Conservation (phyloP, 2,888 invertebrate genomes). For the Augiades crinisus region DNA sequence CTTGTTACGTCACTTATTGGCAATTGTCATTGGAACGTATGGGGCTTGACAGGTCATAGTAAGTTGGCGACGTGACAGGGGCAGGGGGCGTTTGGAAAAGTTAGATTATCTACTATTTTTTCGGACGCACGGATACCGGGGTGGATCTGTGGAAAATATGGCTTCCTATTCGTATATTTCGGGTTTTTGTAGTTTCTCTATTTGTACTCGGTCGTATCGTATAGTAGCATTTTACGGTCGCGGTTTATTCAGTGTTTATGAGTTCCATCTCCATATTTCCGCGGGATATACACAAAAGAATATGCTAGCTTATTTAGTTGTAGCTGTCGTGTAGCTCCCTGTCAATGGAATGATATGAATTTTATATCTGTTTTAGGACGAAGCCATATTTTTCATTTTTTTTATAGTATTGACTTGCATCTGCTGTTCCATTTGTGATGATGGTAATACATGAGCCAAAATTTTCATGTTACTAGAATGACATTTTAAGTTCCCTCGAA, state of each 20-base stretch:
- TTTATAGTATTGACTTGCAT: background rate
- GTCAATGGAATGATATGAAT: conserved; percentile 17
- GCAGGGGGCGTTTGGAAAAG: conserved; percentile 73
- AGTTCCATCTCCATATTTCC: conserved; percentile 29
- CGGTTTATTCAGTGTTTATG: conserved; percentile 36
- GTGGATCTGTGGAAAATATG: conserved; percentile 76
- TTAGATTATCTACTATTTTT: conserved; percentile 80
- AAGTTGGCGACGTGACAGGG: conserved; percentile 44
- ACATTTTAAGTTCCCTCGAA: too few species aligned
- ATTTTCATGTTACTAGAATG: too few species aligned
- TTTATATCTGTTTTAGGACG: conserved; percentile 14
- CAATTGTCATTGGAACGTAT: conserved; percentile 19
- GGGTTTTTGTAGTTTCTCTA: conserved; percentile 52
- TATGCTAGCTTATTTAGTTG: conserved; percentile 26
- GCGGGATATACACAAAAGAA: conserved; percentile 25
- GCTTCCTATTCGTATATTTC: conserved; percentile 75
- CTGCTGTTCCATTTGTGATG: too few species aligned
- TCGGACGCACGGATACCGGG: conserved; percentile 71
- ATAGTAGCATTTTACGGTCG: conserved; percentile 37
- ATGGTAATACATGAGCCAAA: too few species aligned
- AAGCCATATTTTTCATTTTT: background rate
- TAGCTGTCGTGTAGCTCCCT: conserved; percentile 13
- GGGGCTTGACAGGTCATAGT: conserved; percentile 35
- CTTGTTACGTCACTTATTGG: conserved; percentile 21
- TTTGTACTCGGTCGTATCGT: conserved; percentile 40